phyloP scores from a whole-genome alignment of 2,797 vertebrate genomes.

The Cercopithecus diana region DNA sequence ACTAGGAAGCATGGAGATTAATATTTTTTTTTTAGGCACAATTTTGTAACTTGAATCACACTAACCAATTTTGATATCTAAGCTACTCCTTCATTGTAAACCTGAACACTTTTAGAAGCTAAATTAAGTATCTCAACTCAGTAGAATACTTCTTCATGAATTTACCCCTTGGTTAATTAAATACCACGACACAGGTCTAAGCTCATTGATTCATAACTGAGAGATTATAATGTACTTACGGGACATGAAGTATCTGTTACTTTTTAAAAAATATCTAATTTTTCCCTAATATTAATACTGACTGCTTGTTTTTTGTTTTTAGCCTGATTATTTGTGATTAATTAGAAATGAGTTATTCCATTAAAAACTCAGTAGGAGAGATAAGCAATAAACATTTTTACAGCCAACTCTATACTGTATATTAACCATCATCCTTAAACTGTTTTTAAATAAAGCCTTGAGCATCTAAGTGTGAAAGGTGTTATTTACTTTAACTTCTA shows the following conservation, averaged over 20 bases:
- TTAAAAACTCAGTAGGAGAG: slow-evolving; percentile 21
- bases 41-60: not conserved
- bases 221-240: not conserved
- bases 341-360: not conserved
- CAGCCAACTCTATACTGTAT: not conserved
- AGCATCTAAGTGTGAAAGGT: slow-evolving; percentile 51
- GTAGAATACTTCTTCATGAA: not conserved
- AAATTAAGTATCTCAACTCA: not conserved
- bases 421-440: slow-evolving; percentile 48
- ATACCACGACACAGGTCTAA: not conserved
- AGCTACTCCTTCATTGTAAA: not conserved
- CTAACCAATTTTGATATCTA: not conserved
- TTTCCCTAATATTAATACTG: not conserved
- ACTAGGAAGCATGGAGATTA: not conserved
- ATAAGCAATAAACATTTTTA: slow-evolving; percentile 1
- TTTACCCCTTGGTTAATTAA: not conserved
- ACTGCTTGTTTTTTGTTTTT: not conserved
- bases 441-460: slow-evolving; percentile 62
- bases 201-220: not conserved
- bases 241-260: not conserved
- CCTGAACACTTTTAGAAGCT: not conserved
- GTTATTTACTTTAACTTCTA: slow-evolving; percentile 68
- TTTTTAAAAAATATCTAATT: not conserved
- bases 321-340: not conserved
- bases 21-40: not conserved